These are phyloP conservation scores for Cryptotermes secundus DNA, from an alignment of 1,140 invertebrate species.

Conservation along the genomic window DNA sequence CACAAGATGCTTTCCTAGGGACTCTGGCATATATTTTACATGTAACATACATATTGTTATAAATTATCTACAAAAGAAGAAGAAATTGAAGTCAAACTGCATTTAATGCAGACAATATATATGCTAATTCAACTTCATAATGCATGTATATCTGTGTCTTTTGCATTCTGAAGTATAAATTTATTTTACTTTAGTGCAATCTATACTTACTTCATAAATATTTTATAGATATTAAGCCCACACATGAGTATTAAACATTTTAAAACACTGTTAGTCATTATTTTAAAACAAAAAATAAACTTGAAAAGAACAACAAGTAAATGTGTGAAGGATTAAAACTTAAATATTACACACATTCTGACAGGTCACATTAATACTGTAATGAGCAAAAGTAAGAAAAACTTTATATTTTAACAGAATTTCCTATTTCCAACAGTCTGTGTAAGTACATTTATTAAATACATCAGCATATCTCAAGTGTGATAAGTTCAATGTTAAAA, in stretches of 20 bases:
- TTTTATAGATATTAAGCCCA: background rate
- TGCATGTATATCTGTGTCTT: background rate
- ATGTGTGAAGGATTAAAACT: background rate
- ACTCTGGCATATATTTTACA: background rate
- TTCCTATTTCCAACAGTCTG: background rate
- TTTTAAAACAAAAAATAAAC: background rate
- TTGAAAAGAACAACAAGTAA: background rate
- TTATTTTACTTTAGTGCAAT: background rate
- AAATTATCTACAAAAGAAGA: background rate
- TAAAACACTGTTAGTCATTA: background rate
- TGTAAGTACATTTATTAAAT: background rate
- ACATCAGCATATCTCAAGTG: background rate
- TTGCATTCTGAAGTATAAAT: background rate
- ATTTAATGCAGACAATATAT: background rate
- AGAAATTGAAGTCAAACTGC: background rate
- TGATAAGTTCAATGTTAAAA: background rate
- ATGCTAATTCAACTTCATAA: background rate
- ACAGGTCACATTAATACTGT: background rate
- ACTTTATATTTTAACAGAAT: background rate
- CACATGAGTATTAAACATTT: background rate
- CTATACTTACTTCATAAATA: background rate
- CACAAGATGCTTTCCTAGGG: background rate
- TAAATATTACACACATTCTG: background rate
- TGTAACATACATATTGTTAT: background rate
- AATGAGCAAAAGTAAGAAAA: background rate